These are phyloP conservation scores for Xestia xanthographa DNA, from an alignment of 2,888 invertebrate genomes.

Conservation along the genomic window DNA sequence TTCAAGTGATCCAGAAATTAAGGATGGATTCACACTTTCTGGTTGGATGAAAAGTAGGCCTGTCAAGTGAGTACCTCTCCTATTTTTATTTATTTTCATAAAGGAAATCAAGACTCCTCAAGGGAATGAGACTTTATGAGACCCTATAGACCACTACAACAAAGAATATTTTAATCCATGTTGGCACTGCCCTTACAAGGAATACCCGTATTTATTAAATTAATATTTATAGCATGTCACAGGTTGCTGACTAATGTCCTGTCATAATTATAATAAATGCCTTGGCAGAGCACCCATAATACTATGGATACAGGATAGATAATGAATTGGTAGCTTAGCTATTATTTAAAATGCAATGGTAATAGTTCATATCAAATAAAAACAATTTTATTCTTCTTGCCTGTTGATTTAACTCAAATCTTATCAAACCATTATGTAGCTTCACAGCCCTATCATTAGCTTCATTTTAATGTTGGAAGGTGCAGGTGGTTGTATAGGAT, in stretches of 20 bases:
- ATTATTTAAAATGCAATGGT: not conserved
- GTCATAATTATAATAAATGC: not conserved
- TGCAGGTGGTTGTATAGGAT: too few relatives aligned
- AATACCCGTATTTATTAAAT: slow-evolving; percentile 2
- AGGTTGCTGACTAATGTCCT: not conserved
- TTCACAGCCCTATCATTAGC: too few relatives aligned
- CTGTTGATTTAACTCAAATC: not conserved
- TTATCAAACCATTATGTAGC: too few relatives aligned
- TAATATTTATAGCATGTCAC: not conserved
- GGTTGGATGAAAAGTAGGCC: slow-evolving; percentile 94
- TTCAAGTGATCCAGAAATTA: slow-evolving; percentile 90
- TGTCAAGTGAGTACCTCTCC: slow-evolving; percentile 83
- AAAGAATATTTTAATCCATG: not conserved
- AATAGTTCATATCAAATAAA: not conserved
- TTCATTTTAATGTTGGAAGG: too few relatives aligned
- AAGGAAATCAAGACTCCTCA: not conserved
- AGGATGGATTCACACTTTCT: slow-evolving; percentile 92
- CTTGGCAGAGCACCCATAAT: too few relatives aligned
- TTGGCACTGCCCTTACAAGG: not conserved
- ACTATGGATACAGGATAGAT: too few relatives aligned
- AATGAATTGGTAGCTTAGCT: slow-evolving; percentile 6
- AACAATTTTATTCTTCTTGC: not conserved
- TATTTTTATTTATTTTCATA: not conserved
- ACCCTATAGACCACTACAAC: not conserved
- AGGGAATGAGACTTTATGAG: not conserved